These are phyloP conservation scores for Telenomus remus DNA, from an alignment of 1,140 invertebrate species.

Conservation along the genomic window DNA sequence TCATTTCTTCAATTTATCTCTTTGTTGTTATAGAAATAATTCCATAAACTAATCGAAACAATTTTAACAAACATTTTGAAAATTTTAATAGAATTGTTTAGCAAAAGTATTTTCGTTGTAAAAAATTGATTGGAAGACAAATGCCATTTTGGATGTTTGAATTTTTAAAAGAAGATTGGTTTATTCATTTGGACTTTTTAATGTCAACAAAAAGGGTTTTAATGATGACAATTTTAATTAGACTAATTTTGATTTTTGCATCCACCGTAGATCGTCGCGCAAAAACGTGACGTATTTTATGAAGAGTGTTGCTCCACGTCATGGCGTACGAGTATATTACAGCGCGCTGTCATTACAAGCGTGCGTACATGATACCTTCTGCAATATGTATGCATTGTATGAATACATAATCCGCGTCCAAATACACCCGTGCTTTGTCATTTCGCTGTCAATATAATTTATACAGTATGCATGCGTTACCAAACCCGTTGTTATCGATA, in stretches of 20 bases:
- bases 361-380: constrained; percentile 52
- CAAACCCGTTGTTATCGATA: constrained; percentile 45
- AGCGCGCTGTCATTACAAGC: constrained; percentile 56
- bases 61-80: too few species aligned
- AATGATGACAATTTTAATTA: background rate
- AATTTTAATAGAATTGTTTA: too few species aligned
- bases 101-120: too few species aligned
- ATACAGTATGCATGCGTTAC: constrained; percentile 37
- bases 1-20: too few species aligned
- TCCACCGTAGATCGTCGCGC: constrained; percentile 16
- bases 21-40: too few species aligned
- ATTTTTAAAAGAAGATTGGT: too few species aligned
- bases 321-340: constrained; percentile 45
- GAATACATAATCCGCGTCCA: constrained; percentile 52
- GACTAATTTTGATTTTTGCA: background rate
- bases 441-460: constrained; percentile 48
- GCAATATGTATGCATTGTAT: constrained; percentile 43
- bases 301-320: constrained; percentile 58
- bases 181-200: too few species aligned
- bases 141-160: too few species aligned
- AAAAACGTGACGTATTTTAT: constrained; percentile 57
- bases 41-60: too few species aligned
- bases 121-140: too few species aligned
- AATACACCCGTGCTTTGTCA: constrained; percentile 51
- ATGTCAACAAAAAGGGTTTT: too few species aligned